Evolutionary conservation across 2,113 vertebrate species (phyloP).

Genomic region (Perognathus longimembris): DNA sequence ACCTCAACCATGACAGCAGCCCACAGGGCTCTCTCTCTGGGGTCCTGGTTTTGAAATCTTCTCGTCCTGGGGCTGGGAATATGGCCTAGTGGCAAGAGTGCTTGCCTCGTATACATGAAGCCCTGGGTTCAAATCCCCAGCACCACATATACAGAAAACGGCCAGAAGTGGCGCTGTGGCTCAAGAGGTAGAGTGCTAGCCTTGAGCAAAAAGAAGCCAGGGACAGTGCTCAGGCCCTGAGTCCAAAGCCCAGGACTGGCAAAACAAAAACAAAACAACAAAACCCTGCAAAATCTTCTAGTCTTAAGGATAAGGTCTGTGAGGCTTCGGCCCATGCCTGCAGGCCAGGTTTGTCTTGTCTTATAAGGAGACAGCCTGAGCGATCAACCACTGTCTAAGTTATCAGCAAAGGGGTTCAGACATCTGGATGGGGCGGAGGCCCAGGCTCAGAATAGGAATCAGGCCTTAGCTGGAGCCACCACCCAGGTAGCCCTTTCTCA

Average conservation of each 20-base stretch:
- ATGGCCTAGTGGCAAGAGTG: too few species aligned
- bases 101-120: too few species aligned
- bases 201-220: too few species aligned
- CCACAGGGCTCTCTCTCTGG: not conserved
- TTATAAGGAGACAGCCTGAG: not conserved
- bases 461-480: not conserved
- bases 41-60: too few species aligned
- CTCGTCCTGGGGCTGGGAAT: too few species aligned
- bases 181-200: too few species aligned
- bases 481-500: not conserved
- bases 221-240: too few species aligned
- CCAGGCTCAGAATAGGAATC: not conserved
- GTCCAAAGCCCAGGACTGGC: too few species aligned
- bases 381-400: not conserved
- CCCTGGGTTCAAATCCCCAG: too few species aligned
- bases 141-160: too few species aligned
- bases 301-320: not conserved
- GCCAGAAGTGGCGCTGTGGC: too few species aligned
- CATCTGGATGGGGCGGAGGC: accelerated
- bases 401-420: not conserved
- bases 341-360: not conserved
- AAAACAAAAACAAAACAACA: too few species aligned
- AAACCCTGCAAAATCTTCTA: not conserved
- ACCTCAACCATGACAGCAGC: not conserved
- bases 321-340: not conserved